Evolutionary conservation across 2,797 vertebrate species (phyloP).

Genomic region (Columba guinea): DNA sequence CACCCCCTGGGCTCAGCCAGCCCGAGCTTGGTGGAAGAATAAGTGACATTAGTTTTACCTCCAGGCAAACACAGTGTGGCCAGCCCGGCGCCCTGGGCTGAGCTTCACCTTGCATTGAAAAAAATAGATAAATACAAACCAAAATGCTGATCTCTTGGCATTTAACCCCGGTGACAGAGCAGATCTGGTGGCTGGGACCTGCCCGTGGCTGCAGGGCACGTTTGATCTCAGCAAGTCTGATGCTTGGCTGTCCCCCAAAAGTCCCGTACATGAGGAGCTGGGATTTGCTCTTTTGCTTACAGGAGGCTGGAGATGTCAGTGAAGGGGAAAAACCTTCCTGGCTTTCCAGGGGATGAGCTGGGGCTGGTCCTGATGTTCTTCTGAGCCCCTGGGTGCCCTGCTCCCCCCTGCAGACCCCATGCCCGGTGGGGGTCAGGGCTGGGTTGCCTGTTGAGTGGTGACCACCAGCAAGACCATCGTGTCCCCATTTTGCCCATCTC

Average conservation of each 20-base stretch:
- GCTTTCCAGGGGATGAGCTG: neutral
- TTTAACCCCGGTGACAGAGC: neutral
- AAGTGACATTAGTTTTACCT: neutral
- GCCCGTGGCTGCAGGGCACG: neutral
- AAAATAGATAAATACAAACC: neutral
- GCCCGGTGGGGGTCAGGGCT: neutral
- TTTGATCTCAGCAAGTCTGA: neutral
- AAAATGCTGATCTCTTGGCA: neutral
- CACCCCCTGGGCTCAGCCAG: neutral
- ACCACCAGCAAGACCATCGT: neutral
- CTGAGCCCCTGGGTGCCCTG: neutral
- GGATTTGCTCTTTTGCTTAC: neutral
- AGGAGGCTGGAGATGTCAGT: neutral
- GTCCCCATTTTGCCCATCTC: accelerated
- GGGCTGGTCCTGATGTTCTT: neutral
- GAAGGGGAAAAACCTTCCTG: neutral
- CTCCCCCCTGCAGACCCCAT: neutral
- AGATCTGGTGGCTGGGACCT: neutral
- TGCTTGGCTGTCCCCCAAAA: neutral
- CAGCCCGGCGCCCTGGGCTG: neutral
- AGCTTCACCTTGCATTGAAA: neutral
- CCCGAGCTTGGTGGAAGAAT: neutral
- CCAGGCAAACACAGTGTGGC: neutral
- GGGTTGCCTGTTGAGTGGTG: neutral
- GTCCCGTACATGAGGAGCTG: accelerated